These are phyloP conservation scores for mouse (Mus musculus) DNA, from an alignment of 2,113 vertebrate species.

Conservation along the genomic window GRCm39 chr3:88301001-88301500, in stretches of 20 bases:
- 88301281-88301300: neutral
- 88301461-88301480: slow-evolving; percentile 81
- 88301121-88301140: neutral
- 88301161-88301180: neutral
- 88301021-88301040: neutral
- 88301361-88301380: neutral
- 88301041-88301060: neutral
- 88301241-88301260: accelerated
- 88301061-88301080: neutral
- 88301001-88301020: neutral
- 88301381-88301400: neutral
- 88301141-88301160: neutral
- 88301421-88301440: slow-evolving; percentile 39
- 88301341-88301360: neutral
- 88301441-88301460: slow-evolving; percentile 77
- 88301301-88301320: neutral
- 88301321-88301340: neutral
- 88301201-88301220: neutral
- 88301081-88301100: neutral
- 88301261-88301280: neutral
- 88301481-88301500: slow-evolving; percentile 37
- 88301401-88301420: neutral
- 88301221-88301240: neutral
- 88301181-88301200: neutral
- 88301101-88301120: neutral